Evolutionary conservation across 2,113 vertebrate genomes (phyloP).

Genomic region (Rhabdomys dilectus): DNA sequence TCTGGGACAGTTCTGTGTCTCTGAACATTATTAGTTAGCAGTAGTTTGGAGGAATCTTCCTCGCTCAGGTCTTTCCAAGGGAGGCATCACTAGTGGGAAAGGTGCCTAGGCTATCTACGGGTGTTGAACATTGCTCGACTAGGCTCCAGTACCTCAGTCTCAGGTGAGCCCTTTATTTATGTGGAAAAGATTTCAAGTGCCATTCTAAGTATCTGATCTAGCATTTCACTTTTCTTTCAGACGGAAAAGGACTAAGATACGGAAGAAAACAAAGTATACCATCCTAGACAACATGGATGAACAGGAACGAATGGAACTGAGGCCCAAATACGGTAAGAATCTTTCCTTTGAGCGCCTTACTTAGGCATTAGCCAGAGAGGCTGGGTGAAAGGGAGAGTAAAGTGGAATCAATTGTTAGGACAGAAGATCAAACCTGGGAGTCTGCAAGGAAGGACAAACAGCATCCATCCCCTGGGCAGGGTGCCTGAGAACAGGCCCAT

Average conservation of each 20-base stretch:
- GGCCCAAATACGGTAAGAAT: slow-evolving; percentile 91
- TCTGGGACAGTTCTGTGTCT: not conserved
- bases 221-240: slow-evolving; percentile 80
- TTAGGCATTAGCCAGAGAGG: not conserved
- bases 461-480: rapidly evolving
- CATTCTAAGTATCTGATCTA: not conserved
- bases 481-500: not conserved
- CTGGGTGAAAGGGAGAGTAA: no score
- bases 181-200: not conserved
- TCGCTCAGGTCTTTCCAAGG: not conserved
- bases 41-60: not conserved
- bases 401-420: not conserved
- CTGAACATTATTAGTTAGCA: not conserved
- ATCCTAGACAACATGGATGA: slow-evolving; percentile 96
- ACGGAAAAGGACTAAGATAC: slow-evolving; percentile 91
- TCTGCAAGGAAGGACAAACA: not conserved
- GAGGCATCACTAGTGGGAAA: not conserved
- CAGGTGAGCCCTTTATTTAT: not conserved
- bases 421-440: not conserved
- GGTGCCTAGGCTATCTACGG: not conserved
- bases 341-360: not conserved
- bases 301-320: slow-evolving; percentile 94
- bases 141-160: not conserved
- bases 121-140: not conserved
- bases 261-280: slow-evolving; percentile 94